Evolutionary conservation across 1,140 invertebrate species (phyloP).

Genomic region (Drosophila sp.): DNA sequence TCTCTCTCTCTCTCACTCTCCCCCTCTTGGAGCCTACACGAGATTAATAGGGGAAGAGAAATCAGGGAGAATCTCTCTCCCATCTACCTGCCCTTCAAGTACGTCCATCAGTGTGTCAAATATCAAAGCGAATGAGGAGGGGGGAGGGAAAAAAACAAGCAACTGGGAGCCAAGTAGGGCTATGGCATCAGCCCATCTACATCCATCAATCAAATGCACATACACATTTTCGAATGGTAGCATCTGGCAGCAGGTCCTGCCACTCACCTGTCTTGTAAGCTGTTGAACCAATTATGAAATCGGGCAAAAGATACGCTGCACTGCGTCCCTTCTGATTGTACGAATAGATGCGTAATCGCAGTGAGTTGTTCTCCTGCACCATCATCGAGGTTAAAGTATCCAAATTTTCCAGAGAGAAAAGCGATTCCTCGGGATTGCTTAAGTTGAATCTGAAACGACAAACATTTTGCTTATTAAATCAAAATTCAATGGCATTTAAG

Average conservation of each 20-base stretch:
- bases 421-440: constrained; percentile 78
- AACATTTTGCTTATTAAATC: constrained; percentile 67
- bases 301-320: constrained; percentile 68
- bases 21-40: constrained; percentile 29
- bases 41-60: constrained; percentile 61
- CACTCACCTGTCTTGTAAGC: constrained; percentile 81
- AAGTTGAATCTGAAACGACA: constrained; percentile 72
- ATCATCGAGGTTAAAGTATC: constrained; percentile 80
- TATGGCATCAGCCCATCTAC: constrained; percentile 18
- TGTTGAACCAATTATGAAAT: constrained; percentile 82
- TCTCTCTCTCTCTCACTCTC: background rate
- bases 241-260: constrained; percentile 49
- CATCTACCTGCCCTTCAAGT: constrained; percentile 11
- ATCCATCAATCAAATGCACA: constrained; percentile 53
- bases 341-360: constrained; percentile 78
- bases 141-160: constrained; percentile 26
- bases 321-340: constrained; percentile 82
- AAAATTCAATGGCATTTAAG: constrained; percentile 64
- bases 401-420: constrained; percentile 79
- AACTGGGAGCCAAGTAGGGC: constrained; percentile 19
- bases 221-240: constrained; percentile 42
- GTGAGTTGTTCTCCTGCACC: constrained; percentile 80
- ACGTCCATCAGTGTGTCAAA: constrained; percentile 55
- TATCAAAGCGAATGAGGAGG: background rate
- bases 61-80: constrained; percentile 41